Evolutionary conservation across 2,888 invertebrate species (phyloP).

Genomic region (Diogma glabrata): DNA sequence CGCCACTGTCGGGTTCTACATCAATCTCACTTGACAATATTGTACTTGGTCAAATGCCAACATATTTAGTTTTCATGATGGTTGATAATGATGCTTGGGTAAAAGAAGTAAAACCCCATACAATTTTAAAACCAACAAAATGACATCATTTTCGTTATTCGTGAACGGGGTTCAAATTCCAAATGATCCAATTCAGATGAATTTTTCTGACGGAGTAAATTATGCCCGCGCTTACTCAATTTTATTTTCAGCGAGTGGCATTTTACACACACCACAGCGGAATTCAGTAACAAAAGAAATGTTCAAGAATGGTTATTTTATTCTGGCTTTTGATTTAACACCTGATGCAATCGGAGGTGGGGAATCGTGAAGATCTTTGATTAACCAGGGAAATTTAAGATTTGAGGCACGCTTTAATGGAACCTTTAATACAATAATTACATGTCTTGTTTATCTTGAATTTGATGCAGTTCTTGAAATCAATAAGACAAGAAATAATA

Average conservation of each 20-base stretch:
- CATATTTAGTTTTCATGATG: neutral
- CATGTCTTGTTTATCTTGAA: neutral
- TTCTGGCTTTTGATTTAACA: neutral
- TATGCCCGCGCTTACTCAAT: neutral
- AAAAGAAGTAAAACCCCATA: neutral
- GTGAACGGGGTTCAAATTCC: too few relatives aligned
- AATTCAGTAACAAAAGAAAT: neutral
- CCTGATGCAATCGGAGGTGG: neutral
- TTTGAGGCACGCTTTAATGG: neutral
- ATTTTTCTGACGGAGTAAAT: neutral
- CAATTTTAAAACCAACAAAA: neutral
- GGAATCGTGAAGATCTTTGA: neutral
- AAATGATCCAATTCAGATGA: too few relatives aligned
- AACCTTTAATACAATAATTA: neutral
- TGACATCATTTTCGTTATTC: neutral
- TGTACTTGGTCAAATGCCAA: neutral
- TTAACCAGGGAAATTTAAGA: conserved; percentile 2
- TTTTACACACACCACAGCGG: neutral
- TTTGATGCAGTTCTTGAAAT: conserved; percentile 3
- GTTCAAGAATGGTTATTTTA: neutral
- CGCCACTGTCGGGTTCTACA: neutral
- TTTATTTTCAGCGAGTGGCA: neutral
- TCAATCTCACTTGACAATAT: neutral
- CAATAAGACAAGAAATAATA: neutral
- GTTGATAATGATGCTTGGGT: neutral